phyloP scores from a whole-genome alignment of 2,888 invertebrate species.

The Luperina testacea region DNA sequence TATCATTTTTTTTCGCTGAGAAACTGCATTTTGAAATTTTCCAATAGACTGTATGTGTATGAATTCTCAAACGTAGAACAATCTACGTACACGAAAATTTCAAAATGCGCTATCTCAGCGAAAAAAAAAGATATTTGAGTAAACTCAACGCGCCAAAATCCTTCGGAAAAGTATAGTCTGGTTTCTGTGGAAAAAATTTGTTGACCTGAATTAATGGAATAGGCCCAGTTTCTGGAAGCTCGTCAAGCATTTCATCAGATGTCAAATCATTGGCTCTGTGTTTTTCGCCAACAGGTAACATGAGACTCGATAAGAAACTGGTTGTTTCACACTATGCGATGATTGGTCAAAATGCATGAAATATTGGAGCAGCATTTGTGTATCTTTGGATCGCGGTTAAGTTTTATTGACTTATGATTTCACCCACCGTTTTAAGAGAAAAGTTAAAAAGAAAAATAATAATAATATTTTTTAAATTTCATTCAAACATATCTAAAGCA shows the following conservation, averaged over 20 bases:
- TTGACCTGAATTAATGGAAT: not conserved
- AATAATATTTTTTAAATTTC: too few relatives aligned
- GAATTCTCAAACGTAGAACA: too few relatives aligned
- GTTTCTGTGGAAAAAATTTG: too few relatives aligned
- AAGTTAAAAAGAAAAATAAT: not conserved
- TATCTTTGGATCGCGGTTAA: not conserved
- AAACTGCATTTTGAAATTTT: too few relatives aligned
- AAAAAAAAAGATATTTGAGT: too few relatives aligned
- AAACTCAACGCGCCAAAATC: too few relatives aligned
- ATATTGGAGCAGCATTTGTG: not conserved
- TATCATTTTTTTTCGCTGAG: too few relatives aligned
- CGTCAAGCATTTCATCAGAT: not conserved
- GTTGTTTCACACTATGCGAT: not conserved
- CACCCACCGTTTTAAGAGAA: not conserved
- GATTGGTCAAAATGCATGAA: not conserved
- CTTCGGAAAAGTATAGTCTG: too few relatives aligned
- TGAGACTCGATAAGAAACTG: not conserved
- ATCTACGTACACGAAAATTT: too few relatives aligned
- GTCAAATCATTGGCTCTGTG: not conserved
- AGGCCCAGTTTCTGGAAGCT: not conserved
- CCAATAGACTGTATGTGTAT: too few relatives aligned
- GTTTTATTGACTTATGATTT: not conserved
- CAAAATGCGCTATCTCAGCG: too few relatives aligned
- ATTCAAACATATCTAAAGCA: not conserved
- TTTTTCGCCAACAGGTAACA: not conserved